Evolutionary conservation across 2,797 vertebrate species (phyloP), one percentile per base, ranked within the genome.

Genomic region (Odontamblyopus lacepedii): DNA sequence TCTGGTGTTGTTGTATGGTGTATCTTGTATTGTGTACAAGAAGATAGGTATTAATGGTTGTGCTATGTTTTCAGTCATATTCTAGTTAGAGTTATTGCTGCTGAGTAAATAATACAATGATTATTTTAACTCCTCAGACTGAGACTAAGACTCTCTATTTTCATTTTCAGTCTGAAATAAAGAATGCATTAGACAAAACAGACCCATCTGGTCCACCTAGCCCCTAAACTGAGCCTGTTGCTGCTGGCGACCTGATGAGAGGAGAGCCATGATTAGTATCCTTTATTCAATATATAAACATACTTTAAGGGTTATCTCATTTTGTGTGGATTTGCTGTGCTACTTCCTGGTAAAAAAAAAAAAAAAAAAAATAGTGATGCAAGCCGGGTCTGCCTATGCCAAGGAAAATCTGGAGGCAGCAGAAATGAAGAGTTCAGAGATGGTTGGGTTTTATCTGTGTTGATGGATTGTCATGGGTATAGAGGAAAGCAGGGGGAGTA

Each of bases 401-500:
- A 60, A 74, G 69, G 73, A 75, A 78, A 85, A 81, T 77, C 76
- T 80, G 66, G 66, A 74, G 76, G 79, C 30, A 74, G 78, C 73
- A 74, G 74, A 78, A 88, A 82, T 75, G 51, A 75, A 44, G 62
- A 66, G 71, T 73, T 78, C 65, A 63, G 72, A 76, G 80, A 80
- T 80, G 79, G 70, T 73, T 35, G 73, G 67, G 59, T 86, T 89
- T 88, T 87, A 86, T 90, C 84, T 87, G 73, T 70, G 73, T 62
- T 89, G 84, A 90, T 85, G 81, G 83, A 87, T 88, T 85, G 87
- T 83, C 76, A 83, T 71, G 84, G 80, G 80, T 71, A 83, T 84
- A 67, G 77, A 78, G 35, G 63, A 18, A 38, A 35, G 63, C 12
- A 27, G n/a, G 23, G 11, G 23, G 13, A 73, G 63, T 15, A 62